Evolutionary conservation across 2,797 vertebrate species (phyloP).

Genomic region (Sphaeramia orbicularis): DNA sequence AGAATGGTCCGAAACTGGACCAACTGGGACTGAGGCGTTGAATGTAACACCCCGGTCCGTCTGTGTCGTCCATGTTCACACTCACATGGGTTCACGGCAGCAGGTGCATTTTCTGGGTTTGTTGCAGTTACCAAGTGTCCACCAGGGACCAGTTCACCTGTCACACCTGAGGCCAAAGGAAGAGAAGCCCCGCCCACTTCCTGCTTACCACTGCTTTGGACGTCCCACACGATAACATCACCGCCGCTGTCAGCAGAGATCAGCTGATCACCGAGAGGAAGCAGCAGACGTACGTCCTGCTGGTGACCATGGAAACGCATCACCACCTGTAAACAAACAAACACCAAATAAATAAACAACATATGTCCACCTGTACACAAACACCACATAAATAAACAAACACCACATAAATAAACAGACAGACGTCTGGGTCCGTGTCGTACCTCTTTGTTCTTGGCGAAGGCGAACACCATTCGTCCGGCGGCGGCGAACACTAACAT

Average conservation of each 20-base stretch:
- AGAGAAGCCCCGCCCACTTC: constrained; percentile 2
- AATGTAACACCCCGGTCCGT: too few relatives aligned
- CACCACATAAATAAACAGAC: too few relatives aligned
- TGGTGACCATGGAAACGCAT: constrained; percentile 91
- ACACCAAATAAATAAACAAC: not conserved
- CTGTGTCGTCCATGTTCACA: too few relatives aligned
- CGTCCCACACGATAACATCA: constrained; percentile 92
- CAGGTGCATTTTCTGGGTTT: too few relatives aligned
- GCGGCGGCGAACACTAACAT: constrained; percentile 92
- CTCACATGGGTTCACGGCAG: too few relatives aligned
- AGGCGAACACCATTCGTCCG: constrained; percentile 87
- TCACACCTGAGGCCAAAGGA: too few relatives aligned
- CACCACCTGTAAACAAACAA: constrained; percentile 85
- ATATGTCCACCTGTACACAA: not conserved
- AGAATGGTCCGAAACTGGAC: too few relatives aligned
- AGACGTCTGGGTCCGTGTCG: too few relatives aligned
- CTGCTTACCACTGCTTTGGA: constrained; percentile 67
- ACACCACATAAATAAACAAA: not conserved
- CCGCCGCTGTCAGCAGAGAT: constrained; percentile 91
- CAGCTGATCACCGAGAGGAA: constrained; percentile 95
- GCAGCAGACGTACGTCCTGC: constrained; percentile 89
- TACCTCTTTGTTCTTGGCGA: constrained; percentile 94
- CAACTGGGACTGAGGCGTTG: too few relatives aligned
- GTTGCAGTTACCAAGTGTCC: too few relatives aligned
- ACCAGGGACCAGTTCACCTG: not conserved